phyloP scores from a whole-genome alignment of 2,113 vertebrate species.

The Macaca fascicularis region T2T-MFA8v1.1 NC_088376.1:124034501-124035000 shows the following conservation, averaged over 20 bases:
- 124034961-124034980: background rate
- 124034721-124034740: background rate
- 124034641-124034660: background rate
- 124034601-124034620: background rate
- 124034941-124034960: background rate
- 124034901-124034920: background rate
- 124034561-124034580: background rate
- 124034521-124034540: background rate
- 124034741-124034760: background rate
- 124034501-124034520: background rate
- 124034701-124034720: background rate
- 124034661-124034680: background rate
- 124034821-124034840: background rate
- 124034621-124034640: constrained; percentile 37
- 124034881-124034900: no score
- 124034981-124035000: background rate
- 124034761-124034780: background rate
- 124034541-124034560: background rate
- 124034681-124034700: background rate
- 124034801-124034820: background rate
- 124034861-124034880: background rate
- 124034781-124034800: background rate
- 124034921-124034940: background rate
- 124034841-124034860: background rate
- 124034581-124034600: background rate